These are phyloP conservation scores for Gymnobelideus leadbeateri DNA, from an alignment of 2,113 vertebrate species.

Conservation along the genomic window DNA sequence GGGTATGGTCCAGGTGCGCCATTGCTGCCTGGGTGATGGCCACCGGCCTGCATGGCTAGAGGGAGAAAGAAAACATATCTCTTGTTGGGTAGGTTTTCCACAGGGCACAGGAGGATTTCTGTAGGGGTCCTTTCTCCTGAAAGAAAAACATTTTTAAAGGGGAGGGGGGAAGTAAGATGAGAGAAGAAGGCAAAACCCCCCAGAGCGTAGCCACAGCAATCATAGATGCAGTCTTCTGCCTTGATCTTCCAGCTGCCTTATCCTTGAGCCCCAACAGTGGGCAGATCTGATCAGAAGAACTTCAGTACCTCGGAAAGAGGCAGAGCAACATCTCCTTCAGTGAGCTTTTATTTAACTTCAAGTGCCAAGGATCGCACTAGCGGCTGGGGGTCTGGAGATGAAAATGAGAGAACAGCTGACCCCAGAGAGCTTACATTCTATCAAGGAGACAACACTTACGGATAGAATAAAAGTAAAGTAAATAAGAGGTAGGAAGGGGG, in stretches of 20 bases:
- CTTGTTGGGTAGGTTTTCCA: not conserved
- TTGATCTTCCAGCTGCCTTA: not conserved
- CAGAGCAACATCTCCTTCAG: not conserved
- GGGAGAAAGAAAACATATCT: conserved; percentile 57
- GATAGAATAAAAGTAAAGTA: not conserved
- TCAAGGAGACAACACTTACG: not conserved
- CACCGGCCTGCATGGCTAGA: conserved; percentile 60
- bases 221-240: not conserved
- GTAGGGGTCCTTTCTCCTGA: conserved; percentile 44
- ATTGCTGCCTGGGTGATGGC: conserved; percentile 69
- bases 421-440: not conserved
- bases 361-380: not conserved
- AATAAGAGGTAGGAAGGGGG: not conserved
- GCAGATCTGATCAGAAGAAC: conserved; percentile 23
- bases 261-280: not conserved
- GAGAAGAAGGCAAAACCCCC: not conserved
- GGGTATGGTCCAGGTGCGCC: conserved; percentile 84
- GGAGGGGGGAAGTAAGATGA: conserved; percentile 21
- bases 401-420: not conserved
- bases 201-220: not conserved
- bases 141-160: conserved; percentile 53
- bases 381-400: not conserved
- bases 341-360: not conserved
- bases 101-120: conserved; percentile 63
- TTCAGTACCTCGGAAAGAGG: not conserved